A percentile compares a stretch with the other conserved stretches of the same genome.
These are phyloP conservation scores for Andrena cerasifolii DNA, from an alignment of 1,140 invertebrate genomes.

Conservation along the genomic window DNA sequence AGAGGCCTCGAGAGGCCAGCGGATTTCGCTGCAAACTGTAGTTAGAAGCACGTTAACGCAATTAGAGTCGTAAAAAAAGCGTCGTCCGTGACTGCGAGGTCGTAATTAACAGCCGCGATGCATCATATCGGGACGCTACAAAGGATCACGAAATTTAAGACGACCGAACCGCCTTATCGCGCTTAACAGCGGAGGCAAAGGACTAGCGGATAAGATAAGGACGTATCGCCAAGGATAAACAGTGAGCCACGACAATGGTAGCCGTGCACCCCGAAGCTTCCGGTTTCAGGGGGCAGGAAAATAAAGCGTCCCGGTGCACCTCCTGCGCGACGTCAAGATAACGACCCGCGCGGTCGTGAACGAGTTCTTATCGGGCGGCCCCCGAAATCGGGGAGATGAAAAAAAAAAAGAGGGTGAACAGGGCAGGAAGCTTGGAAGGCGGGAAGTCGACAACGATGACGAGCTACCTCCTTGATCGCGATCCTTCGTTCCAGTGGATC, in stretches of 20 bases:
- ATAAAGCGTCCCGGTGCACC: constrained; percentile 33
- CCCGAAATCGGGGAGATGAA: not conserved
- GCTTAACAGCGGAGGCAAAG: constrained; percentile 17
- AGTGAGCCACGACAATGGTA: constrained; percentile 47
- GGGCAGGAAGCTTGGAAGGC: not conserved
- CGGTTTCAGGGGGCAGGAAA: constrained; percentile 56
- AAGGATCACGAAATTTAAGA: constrained; percentile 15
- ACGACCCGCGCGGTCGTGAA: constrained; percentile 6
- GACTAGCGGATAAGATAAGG: constrained; percentile 64
- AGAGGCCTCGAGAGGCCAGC: too few species aligned
- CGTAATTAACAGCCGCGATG: constrained; percentile 15
- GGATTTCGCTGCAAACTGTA: too few species aligned
- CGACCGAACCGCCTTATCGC: constrained; percentile 28
- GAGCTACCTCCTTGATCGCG: not conserved
- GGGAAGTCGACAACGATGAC: too few species aligned
- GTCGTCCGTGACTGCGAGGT: not conserved
- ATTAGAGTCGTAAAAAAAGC: not conserved
- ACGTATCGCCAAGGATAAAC: constrained; percentile 60
- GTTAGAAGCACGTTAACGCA: not conserved
- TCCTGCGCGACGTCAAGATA: constrained; percentile 19
- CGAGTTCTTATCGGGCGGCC: constrained; percentile 14
- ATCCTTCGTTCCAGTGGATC: constrained; percentile 32
- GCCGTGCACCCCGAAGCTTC: constrained; percentile 37
- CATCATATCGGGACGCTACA: not conserved
- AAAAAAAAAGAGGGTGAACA: not conserved